A percentile compares a stretch with the other conserved stretches of the same genome.
Conservation (phyloP, 2,888 invertebrate genomes). For the Drepanosiphum platanoidis region DNA sequence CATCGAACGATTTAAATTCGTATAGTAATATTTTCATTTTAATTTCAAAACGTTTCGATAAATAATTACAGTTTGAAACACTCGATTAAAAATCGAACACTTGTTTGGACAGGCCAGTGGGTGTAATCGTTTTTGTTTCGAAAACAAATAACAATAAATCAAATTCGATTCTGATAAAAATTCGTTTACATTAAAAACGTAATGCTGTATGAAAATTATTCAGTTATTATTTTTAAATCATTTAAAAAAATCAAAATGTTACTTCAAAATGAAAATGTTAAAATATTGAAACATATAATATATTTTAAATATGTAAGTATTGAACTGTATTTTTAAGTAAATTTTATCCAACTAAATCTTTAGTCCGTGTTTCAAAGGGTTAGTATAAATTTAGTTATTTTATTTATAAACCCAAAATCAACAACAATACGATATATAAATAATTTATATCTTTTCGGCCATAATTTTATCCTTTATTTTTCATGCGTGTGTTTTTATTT, state of each 20-base stretch:
- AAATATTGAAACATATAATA: not conserved
- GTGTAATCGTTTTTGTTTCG: too few relatives aligned
- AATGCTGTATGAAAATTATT: not conserved
- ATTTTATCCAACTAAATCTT: not conserved
- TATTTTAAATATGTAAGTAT: not conserved
- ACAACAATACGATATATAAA: not conserved
- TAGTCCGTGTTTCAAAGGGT: not conserved
- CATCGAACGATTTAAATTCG: too few relatives aligned
- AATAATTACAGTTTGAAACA: not conserved
- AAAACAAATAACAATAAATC: too few relatives aligned
- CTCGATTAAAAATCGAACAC: too few relatives aligned
- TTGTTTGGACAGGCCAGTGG: too few relatives aligned
- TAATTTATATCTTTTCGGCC: not conserved
- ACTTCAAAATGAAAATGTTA: not conserved
- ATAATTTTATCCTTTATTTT: not conserved
- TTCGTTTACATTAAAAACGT: not conserved
- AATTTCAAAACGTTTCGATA: not conserved
- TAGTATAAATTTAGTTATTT: not conserved
- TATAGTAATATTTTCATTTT: too few relatives aligned
- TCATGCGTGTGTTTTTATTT: not conserved
- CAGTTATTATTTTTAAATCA: not conserved
- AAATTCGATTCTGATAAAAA: too few relatives aligned
- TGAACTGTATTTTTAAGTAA: too few relatives aligned
- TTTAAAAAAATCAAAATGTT: not conserved
- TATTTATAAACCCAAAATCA: too few relatives aligned